These are phyloP conservation scores for Heloderma charlesbogerti DNA, from an alignment of 2,113 vertebrate genomes.

Conservation along the genomic window DNA sequence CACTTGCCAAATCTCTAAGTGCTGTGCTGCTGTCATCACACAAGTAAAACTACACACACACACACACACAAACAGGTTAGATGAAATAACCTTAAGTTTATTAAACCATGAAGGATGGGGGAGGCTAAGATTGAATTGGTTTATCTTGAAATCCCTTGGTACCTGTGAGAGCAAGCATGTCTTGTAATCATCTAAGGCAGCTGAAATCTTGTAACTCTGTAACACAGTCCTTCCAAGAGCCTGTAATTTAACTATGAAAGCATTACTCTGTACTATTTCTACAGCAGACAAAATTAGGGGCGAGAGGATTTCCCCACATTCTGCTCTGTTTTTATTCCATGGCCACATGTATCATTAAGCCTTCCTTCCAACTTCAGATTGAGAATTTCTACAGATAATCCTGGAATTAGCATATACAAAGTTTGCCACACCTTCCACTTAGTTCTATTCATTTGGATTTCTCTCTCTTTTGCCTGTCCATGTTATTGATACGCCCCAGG, in stretches of 20 bases:
- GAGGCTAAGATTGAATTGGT: conserved; percentile 41
- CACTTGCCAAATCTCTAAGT: neutral
- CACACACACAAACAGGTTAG: neutral
- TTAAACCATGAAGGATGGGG: conserved; percentile 39
- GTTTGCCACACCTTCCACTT: neutral
- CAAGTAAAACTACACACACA: conserved; percentile 12
- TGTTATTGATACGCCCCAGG: neutral
- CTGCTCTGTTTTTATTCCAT: neutral
- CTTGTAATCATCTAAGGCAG: conserved; percentile 18
- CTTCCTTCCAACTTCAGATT: neutral
- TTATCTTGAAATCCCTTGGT: conserved; percentile 37
- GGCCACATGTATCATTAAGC: neutral
- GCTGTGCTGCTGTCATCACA: neutral
- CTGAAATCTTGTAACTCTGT: neutral
- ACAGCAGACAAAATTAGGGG: neutral
- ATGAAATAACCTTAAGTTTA: conserved; percentile 34
- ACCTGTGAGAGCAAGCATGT: neutral
- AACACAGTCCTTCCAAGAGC: neutral
- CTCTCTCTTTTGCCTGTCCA: neutral
- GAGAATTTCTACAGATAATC: neutral
- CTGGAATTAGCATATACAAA: neutral
- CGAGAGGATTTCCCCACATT: neutral
- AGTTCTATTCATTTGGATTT: neutral
- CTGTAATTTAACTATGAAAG: conserved; percentile 26
- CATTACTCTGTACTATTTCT: conserved; percentile 2